phyloP scores from a whole-genome alignment of 2,797 vertebrate genomes.

The Podarcis lilfordi region DNA sequence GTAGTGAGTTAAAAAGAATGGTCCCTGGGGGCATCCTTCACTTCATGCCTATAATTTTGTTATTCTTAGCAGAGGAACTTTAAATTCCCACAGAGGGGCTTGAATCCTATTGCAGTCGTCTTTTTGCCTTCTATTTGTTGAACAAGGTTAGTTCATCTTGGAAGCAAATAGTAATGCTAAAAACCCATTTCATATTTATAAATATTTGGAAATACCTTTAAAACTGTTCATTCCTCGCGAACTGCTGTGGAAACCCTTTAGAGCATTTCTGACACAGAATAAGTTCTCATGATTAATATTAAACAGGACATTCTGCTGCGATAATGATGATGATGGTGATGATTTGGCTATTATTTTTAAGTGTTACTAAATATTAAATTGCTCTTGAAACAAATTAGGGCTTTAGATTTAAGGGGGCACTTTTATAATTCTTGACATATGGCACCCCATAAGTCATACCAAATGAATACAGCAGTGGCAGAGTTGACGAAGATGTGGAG shows the following conservation, averaged over 20 bases:
- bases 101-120: background rate
- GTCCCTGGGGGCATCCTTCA: background rate
- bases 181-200: conserved; percentile 39
- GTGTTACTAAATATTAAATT: conserved; percentile 73
- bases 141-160: conserved; percentile 1
- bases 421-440: conserved; percentile 72
- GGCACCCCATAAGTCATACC: conserved; percentile 63
- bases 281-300: conserved; percentile 67
- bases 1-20: background rate
- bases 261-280: conserved; percentile 63
- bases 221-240: conserved; percentile 54
- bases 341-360: conserved; percentile 72
- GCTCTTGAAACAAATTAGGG: conserved; percentile 65
- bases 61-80: conserved; percentile 1
- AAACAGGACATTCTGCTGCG: conserved; percentile 62
- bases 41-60: background rate
- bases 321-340: conserved; percentile 65
- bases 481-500: conserved; percentile 66
- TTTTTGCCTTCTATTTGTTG: conserved; percentile 2
- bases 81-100: conserved; percentile 6
- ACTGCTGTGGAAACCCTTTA: conserved; percentile 64
- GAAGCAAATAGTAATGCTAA: conserved; percentile 38
- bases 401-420: conserved; percentile 66
- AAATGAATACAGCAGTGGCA: conserved; percentile 71
- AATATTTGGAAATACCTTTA: conserved; percentile 66